Evolutionary conservation across 1,140 invertebrate genomes (phyloP), one percentile per base, ranked within the genome.

Genomic region (Chionoecetes opilio): DNA sequence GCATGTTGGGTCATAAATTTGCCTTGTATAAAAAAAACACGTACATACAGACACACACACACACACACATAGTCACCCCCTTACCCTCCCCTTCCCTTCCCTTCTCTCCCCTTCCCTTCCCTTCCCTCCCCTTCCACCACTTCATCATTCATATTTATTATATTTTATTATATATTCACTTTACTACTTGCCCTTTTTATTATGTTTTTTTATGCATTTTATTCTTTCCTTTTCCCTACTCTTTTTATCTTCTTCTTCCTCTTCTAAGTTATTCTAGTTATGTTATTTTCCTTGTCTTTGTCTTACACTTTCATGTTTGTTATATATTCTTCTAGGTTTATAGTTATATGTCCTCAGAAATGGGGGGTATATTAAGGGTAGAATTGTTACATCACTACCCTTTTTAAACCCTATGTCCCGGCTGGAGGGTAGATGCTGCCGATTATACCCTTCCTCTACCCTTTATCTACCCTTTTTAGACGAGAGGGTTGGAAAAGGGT

Each of bases 1-100:
- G 63, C n/a, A 75, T 75, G 63, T n/a, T n/a, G n/a, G 63, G 21
- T 75, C 63, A 75, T 75, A 75, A 75, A 75, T 75, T 75, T 26
- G n/a, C 6, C 63, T 21, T 21, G 9, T 75, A 75, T 75, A 75
- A 75, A 75, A 75, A 75, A 75, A 17, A 75, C 63, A 75, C 63
- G n/a, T 26, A 75, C 63, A 53, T 17, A 53, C 46, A 53, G 11
- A 53, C 46, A 53, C 63, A 75, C 63, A 75, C 63, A 75, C 63
- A 75, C 63, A 75, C 63, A 75, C 63, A n/a, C 9, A n/a, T 21
- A 75, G 63, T 75, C n/a, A 75, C 26, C 63, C 63, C 63, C 63
- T n/a, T 21, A n/a, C 26, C 63, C 63, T 75, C 8, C 63, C n/a
- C 63, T 21, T 75, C n/a, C n/a, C 63, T 21, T 9, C 21, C 26